Base-by-base conservation (phyloP, 2,888 invertebrate genomes). In the Clunio marinus region DNA sequence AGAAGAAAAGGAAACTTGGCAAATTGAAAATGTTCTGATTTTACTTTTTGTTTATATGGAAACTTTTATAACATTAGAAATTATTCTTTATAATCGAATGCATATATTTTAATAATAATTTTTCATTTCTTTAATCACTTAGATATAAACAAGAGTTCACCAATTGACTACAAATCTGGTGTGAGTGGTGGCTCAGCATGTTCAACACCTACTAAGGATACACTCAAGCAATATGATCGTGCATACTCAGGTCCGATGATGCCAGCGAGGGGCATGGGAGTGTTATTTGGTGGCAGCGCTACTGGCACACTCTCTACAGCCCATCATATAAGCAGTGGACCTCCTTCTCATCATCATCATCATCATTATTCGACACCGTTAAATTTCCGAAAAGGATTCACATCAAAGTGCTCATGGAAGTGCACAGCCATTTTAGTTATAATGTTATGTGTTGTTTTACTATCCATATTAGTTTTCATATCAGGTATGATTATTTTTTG, bases 391-490 rank as follows among this genome's bases (percentile, higher is more conserved):
- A 92, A 93, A 83, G 91, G 90, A 74, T 82, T 92, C 74, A 87
- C 90, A 69, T 88, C 91, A 73, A 84, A 86, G 75, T 96, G 96
- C 81, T 91, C 92, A 71, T 95, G 95, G 92, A 91, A 91, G 80
- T 92, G 94, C 80, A 88, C 93, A 73, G 93, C 94, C 71, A 89
- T 96, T 77, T 86, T 89, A 73, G 89, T 93, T 77, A 88, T 93
- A 76, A 85, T 91, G 79, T 84, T 93, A 74, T 88, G 91, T 74
- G 86, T 91, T 74, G 84, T 91, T 75, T 84, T 95, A 73, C 85
- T 89, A 75, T 89, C 92, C 72, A 88, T 91, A 72, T 84, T 93
- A 73, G 87, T 89, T 73, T 93, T 93, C 81, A 88, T 95, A 81
- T 89, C 91, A 82, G 92, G 93, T 93, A 81, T 82, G 79, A 51